Evolutionary conservation across 2,888 invertebrate genomes (phyloP), one percentile per base, ranked within the genome.

Genomic region (Cryptus armator): DNA sequence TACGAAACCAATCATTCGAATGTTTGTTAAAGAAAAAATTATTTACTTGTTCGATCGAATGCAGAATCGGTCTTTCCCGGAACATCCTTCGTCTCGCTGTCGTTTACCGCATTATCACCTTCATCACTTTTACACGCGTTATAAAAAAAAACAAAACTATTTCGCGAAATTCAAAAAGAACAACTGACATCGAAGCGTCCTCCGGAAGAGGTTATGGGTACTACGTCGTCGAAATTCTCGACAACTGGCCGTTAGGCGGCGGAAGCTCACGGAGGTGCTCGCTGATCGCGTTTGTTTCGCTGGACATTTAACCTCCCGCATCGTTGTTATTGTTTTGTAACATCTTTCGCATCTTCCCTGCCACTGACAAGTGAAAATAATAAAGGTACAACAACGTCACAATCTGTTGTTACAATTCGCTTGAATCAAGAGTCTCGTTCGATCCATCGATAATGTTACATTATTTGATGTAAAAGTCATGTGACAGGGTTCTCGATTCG

Each of bases 341-440:
- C 6, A 46, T 77, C 44, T 71, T 10, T 5, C 16, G 46, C n/a
- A 19, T 16, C 10, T 19, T 51, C 32, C 48, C 37, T 16, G 66
- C 43, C 24, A 77, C 67, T 83, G 67, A 68, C 78, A 78, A 67
- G 10, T 6, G 14, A 29, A 44, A 72, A 16, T 43, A 78, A 77
- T 7, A 16, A 44, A 59, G 77, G 83, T 78, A 83, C 5, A 9
- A 3, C 10, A 67, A 68, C 59, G 29, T 2, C 51, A 9, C 10
- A n/a, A 46, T 67, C 56, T 32, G 2, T 16, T 32, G 19, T 56
- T 12, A 12, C n/a, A 3, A n/a, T 19, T 24, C 56, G 64, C n/a
- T 43, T 79, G 19, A 29, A 10, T n/a, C 12, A 16, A 14, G 43
- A 6, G 4, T 67, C 32, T 4, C 24, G 29, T 9, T 59, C 6